phyloP scores from a whole-genome alignment of 2,888 invertebrate genomes.

The Prosapia bicincta region DNA sequence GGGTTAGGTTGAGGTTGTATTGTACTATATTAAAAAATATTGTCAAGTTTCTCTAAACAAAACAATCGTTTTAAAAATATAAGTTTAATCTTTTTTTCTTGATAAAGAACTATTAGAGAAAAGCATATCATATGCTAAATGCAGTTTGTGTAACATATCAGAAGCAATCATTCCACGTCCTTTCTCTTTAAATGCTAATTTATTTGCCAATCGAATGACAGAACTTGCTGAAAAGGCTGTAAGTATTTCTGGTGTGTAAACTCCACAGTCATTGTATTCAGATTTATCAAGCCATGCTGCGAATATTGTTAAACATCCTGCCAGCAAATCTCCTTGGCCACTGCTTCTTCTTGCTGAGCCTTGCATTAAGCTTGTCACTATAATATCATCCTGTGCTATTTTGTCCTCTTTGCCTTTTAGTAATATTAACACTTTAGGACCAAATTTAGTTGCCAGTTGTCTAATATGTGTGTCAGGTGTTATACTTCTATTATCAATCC shows the following conservation, averaged over 20 bases:
- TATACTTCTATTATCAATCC: slow-evolving; percentile 48
- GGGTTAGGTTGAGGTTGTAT: too few species aligned
- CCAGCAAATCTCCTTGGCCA: slow-evolving; percentile 93
- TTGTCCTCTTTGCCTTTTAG: slow-evolving; percentile 74
- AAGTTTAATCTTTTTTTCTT: neutral
- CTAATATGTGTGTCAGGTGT: slow-evolving; percentile 40
- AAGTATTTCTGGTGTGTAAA: slow-evolving; percentile 42
- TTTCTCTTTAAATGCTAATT: slow-evolving; percentile 67
- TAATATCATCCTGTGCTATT: slow-evolving; percentile 52
- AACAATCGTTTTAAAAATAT: too few species aligned
- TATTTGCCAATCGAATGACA: slow-evolving; percentile 76
- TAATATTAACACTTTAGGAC: slow-evolving; percentile 61
- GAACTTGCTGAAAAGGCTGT: slow-evolving; percentile 81
- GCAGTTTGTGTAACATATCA: slow-evolving; percentile 67
- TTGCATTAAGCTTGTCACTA: slow-evolving; percentile 4
- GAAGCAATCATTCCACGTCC: slow-evolving; percentile 85
- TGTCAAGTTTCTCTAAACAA: too few species aligned
- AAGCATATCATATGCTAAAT: neutral
- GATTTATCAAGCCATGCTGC: slow-evolving; percentile 65
- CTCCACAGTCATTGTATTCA: neutral
- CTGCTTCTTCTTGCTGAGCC: slow-evolving; percentile 92
- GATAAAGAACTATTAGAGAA: neutral
- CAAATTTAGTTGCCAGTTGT: slow-evolving; percentile 42
- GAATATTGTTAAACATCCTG: slow-evolving; percentile 83
- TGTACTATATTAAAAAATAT: too few species aligned